These are phyloP conservation scores for Erythrocercus mccallii DNA, from an alignment of 2,113 vertebrate genomes.

Conservation along the genomic window DNA sequence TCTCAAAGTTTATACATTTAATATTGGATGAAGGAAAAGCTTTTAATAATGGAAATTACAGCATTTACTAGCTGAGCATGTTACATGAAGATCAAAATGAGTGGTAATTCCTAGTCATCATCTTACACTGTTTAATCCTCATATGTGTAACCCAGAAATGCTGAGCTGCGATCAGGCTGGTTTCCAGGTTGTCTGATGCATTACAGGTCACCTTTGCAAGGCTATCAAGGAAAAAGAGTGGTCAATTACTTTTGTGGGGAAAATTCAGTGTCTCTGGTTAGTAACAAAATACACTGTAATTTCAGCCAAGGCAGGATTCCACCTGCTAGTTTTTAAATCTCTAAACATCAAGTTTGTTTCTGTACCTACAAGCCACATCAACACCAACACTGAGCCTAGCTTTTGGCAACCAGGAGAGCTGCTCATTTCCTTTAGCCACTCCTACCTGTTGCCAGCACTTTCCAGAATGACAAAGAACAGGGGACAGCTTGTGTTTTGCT, in stretches of 20 bases:
- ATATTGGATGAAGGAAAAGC: background rate
- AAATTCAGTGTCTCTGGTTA: background rate
- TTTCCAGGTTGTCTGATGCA: background rate
- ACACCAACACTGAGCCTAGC: background rate
- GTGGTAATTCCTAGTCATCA: background rate
- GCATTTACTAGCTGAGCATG: background rate
- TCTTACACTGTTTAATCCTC: background rate
- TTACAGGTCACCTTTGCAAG: background rate
- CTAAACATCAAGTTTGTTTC: background rate
- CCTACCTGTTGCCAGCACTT: background rate
- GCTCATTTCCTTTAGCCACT: background rate
- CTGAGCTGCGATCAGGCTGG: background rate
- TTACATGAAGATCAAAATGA: background rate
- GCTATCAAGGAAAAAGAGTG: background rate
- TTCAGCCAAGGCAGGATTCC: background rate
- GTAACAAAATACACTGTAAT: accelerated
- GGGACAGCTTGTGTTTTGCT: background rate
- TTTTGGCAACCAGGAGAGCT: background rate
- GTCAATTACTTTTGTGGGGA: background rate
- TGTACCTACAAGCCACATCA: background rate
- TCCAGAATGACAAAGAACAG: background rate
- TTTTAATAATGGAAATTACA: conserved; percentile 2
- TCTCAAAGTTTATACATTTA: background rate
- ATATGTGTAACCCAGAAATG: background rate
- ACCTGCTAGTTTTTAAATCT: background rate